Evolutionary conservation across 2,888 invertebrate genomes (phyloP).

Genomic region (Thera obeliscata): DNA sequence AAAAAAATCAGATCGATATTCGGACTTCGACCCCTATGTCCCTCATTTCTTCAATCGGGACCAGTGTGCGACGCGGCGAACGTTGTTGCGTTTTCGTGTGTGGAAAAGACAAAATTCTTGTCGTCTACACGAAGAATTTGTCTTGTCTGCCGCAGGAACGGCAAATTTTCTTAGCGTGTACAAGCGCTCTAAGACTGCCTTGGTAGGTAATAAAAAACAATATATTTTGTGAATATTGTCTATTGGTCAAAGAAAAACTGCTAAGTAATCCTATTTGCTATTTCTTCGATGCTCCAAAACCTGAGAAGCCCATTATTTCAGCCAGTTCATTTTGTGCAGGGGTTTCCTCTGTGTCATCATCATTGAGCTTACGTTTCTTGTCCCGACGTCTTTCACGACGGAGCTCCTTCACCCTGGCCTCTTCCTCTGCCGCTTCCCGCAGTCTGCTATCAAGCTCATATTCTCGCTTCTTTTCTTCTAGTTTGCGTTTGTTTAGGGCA

Average conservation of each 20-base stretch:
- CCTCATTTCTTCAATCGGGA: no score
- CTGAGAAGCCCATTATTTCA: constrained; percentile 97
- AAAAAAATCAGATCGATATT: no score
- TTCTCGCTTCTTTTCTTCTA: constrained; percentile 97
- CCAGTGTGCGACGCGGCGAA: no score
- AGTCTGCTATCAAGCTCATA: constrained; percentile 96
- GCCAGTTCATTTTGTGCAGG: constrained; percentile 90
- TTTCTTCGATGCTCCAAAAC: constrained; percentile 94
- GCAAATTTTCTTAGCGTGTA: no score
- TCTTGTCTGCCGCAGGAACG: no score
- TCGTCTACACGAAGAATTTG: no score
- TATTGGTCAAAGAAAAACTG: constrained; percentile 7
- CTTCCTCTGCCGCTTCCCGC: constrained; percentile 97
- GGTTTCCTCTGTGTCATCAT: constrained; percentile 75
- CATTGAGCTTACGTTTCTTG: constrained; percentile 92
- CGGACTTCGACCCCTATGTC: no score
- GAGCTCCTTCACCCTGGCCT: constrained; percentile 96
- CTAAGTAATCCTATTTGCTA: constrained; percentile 53
- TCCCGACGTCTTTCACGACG: constrained; percentile 94
- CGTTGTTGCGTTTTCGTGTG: no score
- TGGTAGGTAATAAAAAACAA: not conserved
- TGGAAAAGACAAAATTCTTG: no score
- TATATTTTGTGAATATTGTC: constrained; percentile 5
- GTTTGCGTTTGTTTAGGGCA: constrained; percentile 95
- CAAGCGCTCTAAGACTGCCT: no score